Evolutionary conservation across 2,797 vertebrate genomes (phyloP).

Genomic region (Hafferia zeledoni): DNA sequence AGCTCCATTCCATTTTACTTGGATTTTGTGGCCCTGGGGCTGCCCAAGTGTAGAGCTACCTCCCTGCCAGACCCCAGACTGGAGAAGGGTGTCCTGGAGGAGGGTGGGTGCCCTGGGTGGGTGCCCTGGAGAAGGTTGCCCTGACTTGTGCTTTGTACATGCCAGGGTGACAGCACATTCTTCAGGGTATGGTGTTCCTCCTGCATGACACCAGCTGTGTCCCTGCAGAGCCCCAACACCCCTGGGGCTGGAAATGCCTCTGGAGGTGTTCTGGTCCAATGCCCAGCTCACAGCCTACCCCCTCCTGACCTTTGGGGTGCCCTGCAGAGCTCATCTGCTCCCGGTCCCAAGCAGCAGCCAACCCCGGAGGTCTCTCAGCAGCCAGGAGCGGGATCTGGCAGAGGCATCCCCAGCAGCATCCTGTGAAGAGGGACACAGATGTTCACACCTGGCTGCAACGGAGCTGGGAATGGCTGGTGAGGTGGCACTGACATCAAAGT

Average conservation of each 20-base stretch:
- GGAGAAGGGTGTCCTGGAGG: too few species aligned
- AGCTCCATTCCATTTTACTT: neutral
- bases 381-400: neutral
- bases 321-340: neutral
- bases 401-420: rapidly evolving
- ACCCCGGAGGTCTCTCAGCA: neutral
- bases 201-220: rapidly evolving
- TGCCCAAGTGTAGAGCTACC: neutral
- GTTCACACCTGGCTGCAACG: rapidly evolving
- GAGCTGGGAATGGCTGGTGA: neutral
- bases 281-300: neutral
- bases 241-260: neutral
- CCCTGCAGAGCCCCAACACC: rapidly evolving
- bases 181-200: rapidly evolving
- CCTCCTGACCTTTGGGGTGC: neutral
- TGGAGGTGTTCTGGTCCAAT: neutral
- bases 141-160: neutral
- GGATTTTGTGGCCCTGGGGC: too few species aligned
- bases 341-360: neutral
- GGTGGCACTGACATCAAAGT: rapidly evolving
- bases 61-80: neutral
- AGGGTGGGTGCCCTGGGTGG: neutral
- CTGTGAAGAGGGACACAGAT: neutral
- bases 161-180: neutral
- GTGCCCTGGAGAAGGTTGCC: neutral